Conservation (phyloP, 2,113 vertebrate species). For the Salvelinus fontinalis region DNA sequence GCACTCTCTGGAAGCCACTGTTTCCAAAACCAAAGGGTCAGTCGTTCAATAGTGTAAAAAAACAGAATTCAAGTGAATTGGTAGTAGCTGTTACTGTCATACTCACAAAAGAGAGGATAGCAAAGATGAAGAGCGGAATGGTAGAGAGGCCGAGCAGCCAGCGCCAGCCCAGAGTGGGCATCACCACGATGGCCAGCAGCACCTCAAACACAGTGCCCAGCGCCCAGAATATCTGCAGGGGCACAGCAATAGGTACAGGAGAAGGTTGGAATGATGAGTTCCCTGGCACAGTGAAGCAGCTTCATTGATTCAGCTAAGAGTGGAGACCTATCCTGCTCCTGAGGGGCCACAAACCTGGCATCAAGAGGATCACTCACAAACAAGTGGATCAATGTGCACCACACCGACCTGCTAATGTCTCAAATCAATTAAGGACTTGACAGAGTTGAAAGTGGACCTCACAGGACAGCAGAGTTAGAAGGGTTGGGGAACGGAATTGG, state of each 20-base stretch:
- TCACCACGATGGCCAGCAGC: slow-evolving; percentile 91
- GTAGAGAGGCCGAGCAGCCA: slow-evolving; percentile 95
- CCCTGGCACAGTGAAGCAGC: background rate
- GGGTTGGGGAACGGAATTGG: background rate
- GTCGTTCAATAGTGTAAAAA: background rate
- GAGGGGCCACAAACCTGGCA: background rate
- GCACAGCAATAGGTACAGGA: slow-evolving; percentile 8
- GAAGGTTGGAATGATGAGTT: background rate
- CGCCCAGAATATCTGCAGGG: slow-evolving; percentile 92
- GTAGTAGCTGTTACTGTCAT: background rate
- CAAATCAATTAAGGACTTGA: background rate
- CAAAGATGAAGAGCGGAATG: slow-evolving; percentile 89
- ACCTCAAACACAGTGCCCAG: slow-evolving; percentile 96
- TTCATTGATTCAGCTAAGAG: slow-evolving; percentile 5
- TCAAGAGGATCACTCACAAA: background rate
- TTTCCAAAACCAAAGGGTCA: background rate
- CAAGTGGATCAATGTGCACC: background rate
- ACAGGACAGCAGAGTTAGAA: background rate
- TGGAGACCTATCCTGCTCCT: background rate
- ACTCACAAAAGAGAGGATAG: slow-evolving; percentile 90
- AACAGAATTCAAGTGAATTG: background rate
- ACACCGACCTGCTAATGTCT: background rate
- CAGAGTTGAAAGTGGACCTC: background rate
- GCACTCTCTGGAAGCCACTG: slow-evolving; percentile 98
- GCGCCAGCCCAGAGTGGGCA: slow-evolving; percentile 97